These are phyloP conservation scores for Linepithema humile DNA, from an alignment of 1,140 invertebrate genomes.

Conservation along the genomic window DNA sequence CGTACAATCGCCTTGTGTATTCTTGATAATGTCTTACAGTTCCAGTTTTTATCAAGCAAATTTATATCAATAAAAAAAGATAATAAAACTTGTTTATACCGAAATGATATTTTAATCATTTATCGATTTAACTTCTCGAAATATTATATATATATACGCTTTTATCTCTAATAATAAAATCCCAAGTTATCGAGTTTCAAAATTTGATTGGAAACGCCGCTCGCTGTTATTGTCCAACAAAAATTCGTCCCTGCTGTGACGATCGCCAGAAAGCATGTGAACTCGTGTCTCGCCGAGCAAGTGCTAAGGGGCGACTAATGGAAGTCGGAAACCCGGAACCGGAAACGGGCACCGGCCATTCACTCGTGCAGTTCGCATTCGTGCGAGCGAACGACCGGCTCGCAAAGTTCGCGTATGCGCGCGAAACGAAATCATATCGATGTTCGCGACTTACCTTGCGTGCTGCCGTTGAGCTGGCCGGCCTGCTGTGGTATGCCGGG, in stretches of 20 bases:
- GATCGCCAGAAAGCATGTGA: background rate
- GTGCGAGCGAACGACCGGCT: background rate
- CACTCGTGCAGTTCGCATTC: background rate
- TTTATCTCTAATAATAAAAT: background rate
- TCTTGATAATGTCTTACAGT: background rate
- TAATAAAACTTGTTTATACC: background rate
- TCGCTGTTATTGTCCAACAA: background rate
- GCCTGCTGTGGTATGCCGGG: constrained; percentile 78
- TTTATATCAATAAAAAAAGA: too few relatives aligned
- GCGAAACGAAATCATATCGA: constrained; percentile 16
- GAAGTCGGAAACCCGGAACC: background rate
- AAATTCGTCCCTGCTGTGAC: background rate
- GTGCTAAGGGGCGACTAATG: background rate
- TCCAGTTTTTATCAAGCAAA: background rate
- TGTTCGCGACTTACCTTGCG: constrained; percentile 78
- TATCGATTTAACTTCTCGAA: background rate
- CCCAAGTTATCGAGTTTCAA: background rate
- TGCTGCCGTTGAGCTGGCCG: constrained; percentile 78
- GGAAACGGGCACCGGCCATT: background rate
- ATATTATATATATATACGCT: background rate
- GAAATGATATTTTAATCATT: background rate
- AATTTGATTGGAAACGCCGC: background rate
- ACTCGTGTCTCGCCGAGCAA: background rate
- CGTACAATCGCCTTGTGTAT: background rate
- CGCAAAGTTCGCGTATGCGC: background rate